Conservation (phyloP, 2,888 invertebrate genomes). For the Drosophila lutescens region DNA sequence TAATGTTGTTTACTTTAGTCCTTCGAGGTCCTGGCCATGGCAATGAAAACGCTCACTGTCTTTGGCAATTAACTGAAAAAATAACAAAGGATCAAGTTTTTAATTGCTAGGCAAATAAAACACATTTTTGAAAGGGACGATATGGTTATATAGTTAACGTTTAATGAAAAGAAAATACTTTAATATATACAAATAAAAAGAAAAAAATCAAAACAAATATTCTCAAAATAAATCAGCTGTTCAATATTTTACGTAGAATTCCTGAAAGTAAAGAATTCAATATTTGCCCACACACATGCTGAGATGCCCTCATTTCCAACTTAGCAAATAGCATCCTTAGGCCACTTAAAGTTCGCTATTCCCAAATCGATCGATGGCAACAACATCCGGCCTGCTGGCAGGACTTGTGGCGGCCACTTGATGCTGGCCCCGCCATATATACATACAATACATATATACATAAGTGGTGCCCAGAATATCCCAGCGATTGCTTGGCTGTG, state of each 20-base stretch:
- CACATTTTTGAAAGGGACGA: neutral
- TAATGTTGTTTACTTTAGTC: slow-evolving; percentile 71
- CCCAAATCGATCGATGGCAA: slow-evolving; percentile 47
- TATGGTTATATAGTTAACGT: neutral
- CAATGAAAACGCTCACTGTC: slow-evolving; percentile 27
- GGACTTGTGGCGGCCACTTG: slow-evolving; percentile 57
- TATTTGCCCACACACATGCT: neutral
- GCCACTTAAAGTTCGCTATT: slow-evolving; percentile 22
- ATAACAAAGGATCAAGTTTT: slow-evolving; percentile 22
- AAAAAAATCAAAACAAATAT: no score
- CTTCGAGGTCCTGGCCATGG: slow-evolving; percentile 38
- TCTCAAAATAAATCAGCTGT: no score
- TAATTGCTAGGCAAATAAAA: slow-evolving; percentile 36
- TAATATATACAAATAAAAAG: no score
- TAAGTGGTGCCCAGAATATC: slow-evolving; percentile 2
- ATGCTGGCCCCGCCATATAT: slow-evolving; percentile 30
- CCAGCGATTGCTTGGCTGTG: slow-evolving; percentile 1
- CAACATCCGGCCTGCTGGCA: slow-evolving; percentile 58
- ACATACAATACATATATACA: neutral
- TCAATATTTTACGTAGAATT: neutral
- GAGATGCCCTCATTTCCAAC: neutral
- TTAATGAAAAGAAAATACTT: neutral
- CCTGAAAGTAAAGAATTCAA: no score
- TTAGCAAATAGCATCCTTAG: neutral
- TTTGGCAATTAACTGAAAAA: slow-evolving; percentile 38